phyloP scores from a whole-genome alignment of 2,113 vertebrate species.

The Dipodomys stephensi region DNA sequence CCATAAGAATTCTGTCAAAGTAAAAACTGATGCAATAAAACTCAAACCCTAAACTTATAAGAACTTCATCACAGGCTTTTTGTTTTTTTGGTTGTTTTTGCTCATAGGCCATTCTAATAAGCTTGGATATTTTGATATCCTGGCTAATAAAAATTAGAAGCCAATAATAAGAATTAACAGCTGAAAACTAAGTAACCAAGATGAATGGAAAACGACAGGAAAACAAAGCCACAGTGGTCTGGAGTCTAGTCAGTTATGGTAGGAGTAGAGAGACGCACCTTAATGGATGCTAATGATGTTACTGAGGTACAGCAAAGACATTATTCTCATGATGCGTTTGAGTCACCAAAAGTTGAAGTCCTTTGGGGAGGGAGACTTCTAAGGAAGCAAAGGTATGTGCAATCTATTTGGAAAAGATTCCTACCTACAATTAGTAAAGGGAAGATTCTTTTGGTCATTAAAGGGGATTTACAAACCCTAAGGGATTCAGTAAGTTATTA shows the following conservation, averaged over 20 bases:
- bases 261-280: neutral
- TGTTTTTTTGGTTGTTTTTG: neutral
- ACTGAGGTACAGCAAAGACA: neutral
- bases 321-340: neutral
- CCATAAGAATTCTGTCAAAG: neutral
- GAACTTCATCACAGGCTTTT: neutral
- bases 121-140: neutral
- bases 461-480: neutral
- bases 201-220: conserved; percentile 27
- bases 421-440: neutral
- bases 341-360: neutral
- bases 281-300: neutral
- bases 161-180: conserved; percentile 17
- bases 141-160: conserved; percentile 31
- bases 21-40: neutral
- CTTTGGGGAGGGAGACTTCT: neutral
- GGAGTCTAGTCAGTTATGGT: neutral
- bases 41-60: neutral
- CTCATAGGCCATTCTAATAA: neutral
- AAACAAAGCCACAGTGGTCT: neutral
- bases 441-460: conserved; percentile 6
- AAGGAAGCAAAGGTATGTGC: neutral
- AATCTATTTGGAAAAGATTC: neutral
- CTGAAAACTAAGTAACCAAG: conserved; percentile 46
- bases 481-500: neutral